Conservation (phyloP, 2,888 invertebrate species). For the Argyresthia goedartella region DNA sequence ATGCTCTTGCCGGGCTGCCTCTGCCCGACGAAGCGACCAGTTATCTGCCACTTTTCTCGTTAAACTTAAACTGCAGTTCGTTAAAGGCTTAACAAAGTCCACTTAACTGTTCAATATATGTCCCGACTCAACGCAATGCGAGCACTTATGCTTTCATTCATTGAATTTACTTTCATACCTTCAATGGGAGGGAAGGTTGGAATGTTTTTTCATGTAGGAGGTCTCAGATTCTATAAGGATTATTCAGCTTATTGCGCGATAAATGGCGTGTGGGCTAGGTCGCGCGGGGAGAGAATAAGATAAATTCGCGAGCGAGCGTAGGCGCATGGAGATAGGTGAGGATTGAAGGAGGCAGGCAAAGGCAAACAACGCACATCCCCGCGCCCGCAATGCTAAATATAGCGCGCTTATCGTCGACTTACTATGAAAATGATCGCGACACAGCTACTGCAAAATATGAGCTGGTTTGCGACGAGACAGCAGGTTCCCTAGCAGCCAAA, state of each 20-base stretch:
- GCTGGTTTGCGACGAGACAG: slow-evolving; percentile 39
- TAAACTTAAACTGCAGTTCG: slow-evolving; percentile 42
- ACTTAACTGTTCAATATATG: slow-evolving; percentile 21
- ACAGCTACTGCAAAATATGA: slow-evolving; percentile 62
- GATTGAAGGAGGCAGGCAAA: not conserved
- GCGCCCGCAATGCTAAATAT: slow-evolving; percentile 49
- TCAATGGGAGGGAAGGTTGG: not conserved
- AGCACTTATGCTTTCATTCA: not conserved
- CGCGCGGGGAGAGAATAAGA: not conserved
- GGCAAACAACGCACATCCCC: slow-evolving; percentile 31
- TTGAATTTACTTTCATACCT: not conserved
- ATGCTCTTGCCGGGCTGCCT: slow-evolving; percentile 19
- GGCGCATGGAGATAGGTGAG: not conserved
- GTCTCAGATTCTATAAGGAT: not conserved
- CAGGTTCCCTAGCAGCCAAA: slow-evolving; percentile 31
- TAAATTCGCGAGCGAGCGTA: not conserved
- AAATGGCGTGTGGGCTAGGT: not conserved
- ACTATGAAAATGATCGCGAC: slow-evolving; percentile 68
- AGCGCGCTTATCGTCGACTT: slow-evolving; percentile 63
- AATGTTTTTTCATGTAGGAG: not conserved
- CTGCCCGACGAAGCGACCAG: slow-evolving; percentile 31
- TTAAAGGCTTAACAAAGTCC: slow-evolving; percentile 36
- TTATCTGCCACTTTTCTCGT: slow-evolving; percentile 62
- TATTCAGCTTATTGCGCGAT: not conserved
- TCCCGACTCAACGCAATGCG: not conserved